These are phyloP conservation scores for Aplocera efformata DNA, from an alignment of 2,888 invertebrate species.

Conservation along the genomic window DNA sequence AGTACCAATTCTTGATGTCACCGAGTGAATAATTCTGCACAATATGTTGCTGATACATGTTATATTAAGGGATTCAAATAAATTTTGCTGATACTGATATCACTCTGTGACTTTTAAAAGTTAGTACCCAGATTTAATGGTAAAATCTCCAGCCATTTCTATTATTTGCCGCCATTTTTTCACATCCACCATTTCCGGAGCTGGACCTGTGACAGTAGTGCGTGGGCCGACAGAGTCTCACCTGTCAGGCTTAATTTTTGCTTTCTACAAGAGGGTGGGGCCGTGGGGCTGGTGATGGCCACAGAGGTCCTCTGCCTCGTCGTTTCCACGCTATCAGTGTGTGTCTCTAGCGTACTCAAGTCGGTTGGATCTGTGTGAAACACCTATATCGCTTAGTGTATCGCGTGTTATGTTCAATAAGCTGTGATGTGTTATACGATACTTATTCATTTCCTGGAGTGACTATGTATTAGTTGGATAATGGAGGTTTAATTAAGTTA, in stretches of 20 bases:
- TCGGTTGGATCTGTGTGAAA: slow-evolving; percentile 71
- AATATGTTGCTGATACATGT: no score
- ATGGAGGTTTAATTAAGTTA: slow-evolving; percentile 22
- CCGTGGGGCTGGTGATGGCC: slow-evolving; percentile 82
- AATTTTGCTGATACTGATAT: no score
- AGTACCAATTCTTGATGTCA: no score
- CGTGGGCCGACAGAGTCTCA: slow-evolving; percentile 62
- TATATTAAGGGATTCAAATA: no score
- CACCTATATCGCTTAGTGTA: slow-evolving; percentile 66
- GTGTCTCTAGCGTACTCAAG: slow-evolving; percentile 59
- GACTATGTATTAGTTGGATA: slow-evolving; percentile 13
- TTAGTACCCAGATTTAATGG: no score
- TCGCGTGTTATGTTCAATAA: slow-evolving; percentile 27
- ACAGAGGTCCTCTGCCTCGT: slow-evolving; percentile 74
- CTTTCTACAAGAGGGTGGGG: slow-evolving; percentile 82
- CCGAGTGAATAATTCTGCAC: no score
- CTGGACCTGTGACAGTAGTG: slow-evolving; percentile 26
- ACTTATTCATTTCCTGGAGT: slow-evolving; percentile 8
- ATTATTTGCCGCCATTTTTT: no score
- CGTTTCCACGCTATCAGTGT: slow-evolving; percentile 50
- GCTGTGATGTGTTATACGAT: slow-evolving; percentile 19
- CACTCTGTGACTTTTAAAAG: no score
- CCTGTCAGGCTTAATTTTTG: slow-evolving; percentile 85
- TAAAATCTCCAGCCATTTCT: no score
- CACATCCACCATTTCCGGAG: no score